Evolutionary conservation across 1,140 invertebrate genomes (phyloP).

Genomic region (Halictus rubicundus): DNA sequence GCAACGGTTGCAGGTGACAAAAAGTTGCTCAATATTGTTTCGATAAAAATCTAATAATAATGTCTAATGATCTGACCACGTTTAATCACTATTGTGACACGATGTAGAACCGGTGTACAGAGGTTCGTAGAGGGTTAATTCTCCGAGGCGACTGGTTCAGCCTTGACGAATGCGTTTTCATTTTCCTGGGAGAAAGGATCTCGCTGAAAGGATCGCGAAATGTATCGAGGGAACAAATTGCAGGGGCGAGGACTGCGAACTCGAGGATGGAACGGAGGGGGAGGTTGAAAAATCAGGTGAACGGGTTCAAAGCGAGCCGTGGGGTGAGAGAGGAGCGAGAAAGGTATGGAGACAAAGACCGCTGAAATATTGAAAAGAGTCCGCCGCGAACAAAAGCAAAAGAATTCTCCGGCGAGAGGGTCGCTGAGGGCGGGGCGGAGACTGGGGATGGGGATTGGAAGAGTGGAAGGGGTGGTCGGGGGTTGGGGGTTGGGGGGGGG

Average conservation of each 20-base stretch:
- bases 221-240: no score
- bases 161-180: no score
- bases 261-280: not conserved
- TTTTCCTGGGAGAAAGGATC: not conserved
- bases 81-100: no score
- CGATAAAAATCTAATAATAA: no score
- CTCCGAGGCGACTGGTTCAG: no score
- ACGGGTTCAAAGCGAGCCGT: not conserved
- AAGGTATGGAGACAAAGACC: not conserved
- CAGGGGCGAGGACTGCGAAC: no score
- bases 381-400: slow-evolving; percentile 38
- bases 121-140: no score
- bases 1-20: no score
- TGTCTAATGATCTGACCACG: no score
- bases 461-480: not conserved
- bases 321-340: not conserved
- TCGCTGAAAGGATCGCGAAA: no score
- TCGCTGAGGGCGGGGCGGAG: slow-evolving; percentile 16
- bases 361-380: slow-evolving; percentile 36
- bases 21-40: no score
- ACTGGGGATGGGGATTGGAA: not conserved
- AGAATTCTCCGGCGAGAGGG: not conserved
- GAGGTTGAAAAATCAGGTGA: not conserved
- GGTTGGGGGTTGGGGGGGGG: not conserved
- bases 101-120: no score